Evolutionary conservation across 2,888 invertebrate species (phyloP), one percentile per base, ranked within the genome.

Genomic region (Diadegma fenestrale): DNA sequence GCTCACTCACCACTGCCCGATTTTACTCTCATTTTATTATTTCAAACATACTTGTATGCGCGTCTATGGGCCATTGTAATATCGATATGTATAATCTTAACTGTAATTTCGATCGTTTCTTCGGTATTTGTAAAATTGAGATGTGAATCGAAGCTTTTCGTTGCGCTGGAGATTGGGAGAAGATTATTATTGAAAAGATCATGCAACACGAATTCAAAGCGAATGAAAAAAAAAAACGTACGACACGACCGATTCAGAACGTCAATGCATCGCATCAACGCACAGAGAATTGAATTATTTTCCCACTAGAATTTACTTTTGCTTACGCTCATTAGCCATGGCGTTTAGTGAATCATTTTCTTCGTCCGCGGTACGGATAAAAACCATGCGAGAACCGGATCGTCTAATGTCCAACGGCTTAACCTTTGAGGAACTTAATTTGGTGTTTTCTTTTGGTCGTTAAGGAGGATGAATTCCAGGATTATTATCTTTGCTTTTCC

Each of bases 11-110:
- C 69, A 41, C 22, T 66, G 45, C 51, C 26, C 63, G 71, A 71
- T 82, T 82, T 82, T 76, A 71, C 63, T 71, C 33, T 54, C 71
- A 82, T 77, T 54, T 63, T 43, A 19, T 30, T 30, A 41, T 17
- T 58, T 54, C 43, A 61, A 54, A 72, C 22, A 54, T 72, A 48
- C 51, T 10, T 30, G n/a, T 69, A n/a, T 45, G 12, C 17, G 6
- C 17, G 6, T 69, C 10, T 51, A 48, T 33, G 33, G 33, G 3
- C 0, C 8, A 64, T 22, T 68, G 26, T 68, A 22, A 43, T 45
- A 68, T 68, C 22, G 37, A 26, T 63, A 58, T 69, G 12, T 10
- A 8, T 33, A 19, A 22, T 37, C 19, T 64, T 43, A 43, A 64
- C 51, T 17, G 30, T 22, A 54, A 72, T 43, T 6, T 71, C 12